Evolutionary conservation across 2,888 invertebrate genomes (phyloP), one percentile per base, ranked within the genome.

Genomic region (Xestia ashworthii): DNA sequence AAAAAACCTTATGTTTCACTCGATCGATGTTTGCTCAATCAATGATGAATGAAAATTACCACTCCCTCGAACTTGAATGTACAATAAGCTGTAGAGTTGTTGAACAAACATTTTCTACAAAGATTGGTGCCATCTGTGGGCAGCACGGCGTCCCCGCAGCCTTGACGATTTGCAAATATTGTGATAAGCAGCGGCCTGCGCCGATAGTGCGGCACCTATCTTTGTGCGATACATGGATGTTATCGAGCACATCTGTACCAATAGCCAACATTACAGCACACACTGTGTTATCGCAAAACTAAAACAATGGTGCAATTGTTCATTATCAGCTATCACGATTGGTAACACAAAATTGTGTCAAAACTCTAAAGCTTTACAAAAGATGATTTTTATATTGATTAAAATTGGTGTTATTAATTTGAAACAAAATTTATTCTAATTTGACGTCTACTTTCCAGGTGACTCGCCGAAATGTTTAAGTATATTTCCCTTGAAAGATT

Each of bases 381-480:
- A 71, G 74, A 88, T 86, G 78, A 87, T 88, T 90, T 90, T 87
- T 90, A 83, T 89, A 87, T 92, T 89, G 89, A 90, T 91, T 88
- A 90, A 92, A 92, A 96, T 96, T 96, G 96, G 96, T 95, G 93
- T 93, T 92, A 89, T 92, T 88, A 92, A 95, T 95, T 92, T 95
- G 95, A 95, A 91, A 92, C 95, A 96, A 95, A 96, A 96, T 95
- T 94, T 92, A 95, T 95, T 96, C 96, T 96, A 96, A 96, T 96
- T 95, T 95, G 94, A 95, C 93, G 93, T 96, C 96, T 96, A 96
- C 94, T 96, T 96, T 96, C 91, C 96, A 96, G 96, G 96, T 96
- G 95, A 95, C 93, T 95, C 96, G 96, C 93, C 96, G 96, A 96
- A 85, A 91, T 92, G 92, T 95, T 96, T 96, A 95, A 95, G 95